Base-by-base conservation (phyloP, 2,888 invertebrate species). In the Antheraea assamensis region DNA sequence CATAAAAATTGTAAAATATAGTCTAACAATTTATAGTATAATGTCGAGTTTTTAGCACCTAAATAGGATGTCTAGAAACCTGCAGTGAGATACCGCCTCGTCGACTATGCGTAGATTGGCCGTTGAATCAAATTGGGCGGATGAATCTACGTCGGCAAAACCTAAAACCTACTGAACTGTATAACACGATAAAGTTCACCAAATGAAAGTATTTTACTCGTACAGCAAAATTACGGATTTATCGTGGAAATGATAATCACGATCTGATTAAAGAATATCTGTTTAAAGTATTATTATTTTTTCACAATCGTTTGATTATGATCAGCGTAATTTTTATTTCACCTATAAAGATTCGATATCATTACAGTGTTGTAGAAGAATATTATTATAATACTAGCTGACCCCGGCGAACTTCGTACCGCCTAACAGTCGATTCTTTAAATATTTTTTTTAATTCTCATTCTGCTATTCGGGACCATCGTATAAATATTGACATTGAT, bases 111-210 rank as follows among this genome's bases (percentile, higher is more conserved):
- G 30, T 64, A 64, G 61, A 64, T 70, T 55, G 73, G 75, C 73
- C 73, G 73, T 27, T 72, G 74, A 75, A 77, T 79, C 75, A 82
- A 82, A 81, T 83, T 79, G 79, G 75, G 75, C 76, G 76, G 71
- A 78, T 70, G 58, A 78, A 79, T 79, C 66, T 75, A 76, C 76
- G 77, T 78, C 77, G 76, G 76, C 78, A 78, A 75, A 70, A 74
- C 68, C 70, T 76, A 78, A 75, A 70, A 74, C 64, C 70, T 75
- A 82, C 74, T 77, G 80, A 74, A 81, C 74, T 75, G 78, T 72
- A 78, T 77, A 82, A 82, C 79, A 75, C 78, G 76, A 80, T 79
- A 80, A 79, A 78, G 77, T 77, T 78, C 73, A 79, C 75, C 71
- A 71, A 74, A 74, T 74, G 71, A 66, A 72, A 71, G 72, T 72